Percentiles rank a stretch among this genome's conserved stretches.
phyloP scores from a whole-genome alignment of 2,113 vertebrate species.

The Siniperca chuatsi region DNA sequence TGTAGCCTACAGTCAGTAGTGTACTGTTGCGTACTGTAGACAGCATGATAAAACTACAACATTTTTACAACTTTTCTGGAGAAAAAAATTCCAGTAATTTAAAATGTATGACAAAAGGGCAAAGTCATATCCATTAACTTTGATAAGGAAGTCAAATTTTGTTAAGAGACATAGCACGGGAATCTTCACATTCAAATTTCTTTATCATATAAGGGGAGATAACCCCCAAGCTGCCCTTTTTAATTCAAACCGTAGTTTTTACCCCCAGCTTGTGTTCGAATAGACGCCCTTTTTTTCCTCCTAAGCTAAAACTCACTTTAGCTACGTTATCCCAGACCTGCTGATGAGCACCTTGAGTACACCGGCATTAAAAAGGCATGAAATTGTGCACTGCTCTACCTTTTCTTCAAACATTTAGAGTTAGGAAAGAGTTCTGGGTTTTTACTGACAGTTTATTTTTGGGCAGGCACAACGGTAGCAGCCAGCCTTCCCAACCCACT shows the following conservation, averaged over 20 bases:
- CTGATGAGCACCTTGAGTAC: constrained; percentile 43
- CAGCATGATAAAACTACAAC: too few species aligned
- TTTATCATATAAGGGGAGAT: not conserved
- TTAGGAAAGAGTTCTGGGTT: not conserved
- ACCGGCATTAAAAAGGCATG: constrained; percentile 49
- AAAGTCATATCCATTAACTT: not conserved
- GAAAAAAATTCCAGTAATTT: not conserved
- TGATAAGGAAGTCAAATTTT: not conserved
- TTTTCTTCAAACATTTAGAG: constrained; percentile 44
- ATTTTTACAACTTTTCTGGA: not conserved
- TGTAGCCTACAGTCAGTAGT: too few species aligned
- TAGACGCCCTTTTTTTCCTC: not conserved
- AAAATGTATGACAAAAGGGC: not conserved
- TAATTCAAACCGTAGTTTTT: not conserved
- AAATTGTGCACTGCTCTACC: constrained; percentile 24
- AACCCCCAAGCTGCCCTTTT: not conserved
- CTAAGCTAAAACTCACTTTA: constrained; percentile 13
- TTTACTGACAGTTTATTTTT: constrained; percentile 51
- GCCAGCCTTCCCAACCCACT: not conserved
- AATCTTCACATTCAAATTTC: not conserved
- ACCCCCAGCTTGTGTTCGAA: not conserved
- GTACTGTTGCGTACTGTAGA: not conserved
- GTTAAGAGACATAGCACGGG: not conserved
- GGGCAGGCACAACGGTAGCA: not conserved
- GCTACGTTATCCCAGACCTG: not conserved